Conservation (phyloP, 2,888 invertebrate species). For the Aethes cnicana region DNA sequence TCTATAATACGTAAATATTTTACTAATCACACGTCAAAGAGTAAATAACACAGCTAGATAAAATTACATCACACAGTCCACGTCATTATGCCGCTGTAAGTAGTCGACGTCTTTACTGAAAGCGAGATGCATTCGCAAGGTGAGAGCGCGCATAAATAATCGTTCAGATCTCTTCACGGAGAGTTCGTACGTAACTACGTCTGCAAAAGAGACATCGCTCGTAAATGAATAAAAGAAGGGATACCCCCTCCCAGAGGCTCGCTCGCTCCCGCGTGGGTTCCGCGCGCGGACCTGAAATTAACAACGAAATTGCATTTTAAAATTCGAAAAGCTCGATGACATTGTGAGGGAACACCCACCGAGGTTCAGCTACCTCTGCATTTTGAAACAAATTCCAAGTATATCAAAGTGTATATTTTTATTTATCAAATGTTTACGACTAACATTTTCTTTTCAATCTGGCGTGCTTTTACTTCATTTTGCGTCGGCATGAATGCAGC, state of each 20-base stretch:
- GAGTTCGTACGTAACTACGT: constrained; percentile 18
- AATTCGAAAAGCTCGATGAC: constrained; percentile 32
- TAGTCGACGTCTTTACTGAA: constrained; percentile 1
- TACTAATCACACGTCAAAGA: too few species aligned
- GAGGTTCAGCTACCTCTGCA: constrained; percentile 5
- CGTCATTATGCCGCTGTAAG: background rate
- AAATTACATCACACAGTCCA: background rate
- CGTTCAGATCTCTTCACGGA: constrained; percentile 23
- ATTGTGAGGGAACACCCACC: constrained; percentile 9
- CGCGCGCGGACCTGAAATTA: constrained; percentile 33
- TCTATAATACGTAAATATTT: too few species aligned
- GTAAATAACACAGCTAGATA: too few species aligned
- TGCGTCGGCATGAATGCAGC: too few species aligned
- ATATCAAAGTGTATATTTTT: too few species aligned
- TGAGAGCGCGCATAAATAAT: constrained; percentile 23
- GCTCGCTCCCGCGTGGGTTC: constrained; percentile 15
- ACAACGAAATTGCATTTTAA: constrained; percentile 37
- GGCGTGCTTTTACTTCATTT: too few species aligned
- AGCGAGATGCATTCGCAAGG: constrained; percentile 9
- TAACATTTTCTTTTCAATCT: constrained; percentile 13
- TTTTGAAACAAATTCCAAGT: too few species aligned
- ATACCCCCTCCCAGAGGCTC: constrained; percentile 12
- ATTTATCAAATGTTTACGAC: background rate
- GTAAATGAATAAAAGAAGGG: constrained; percentile 37
- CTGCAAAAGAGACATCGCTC: constrained; percentile 32